A percentile compares a stretch with the other conserved stretches of the same genome.
phyloP scores from a whole-genome alignment of 2,797 vertebrate species.

The Australoheros facetus region DNA sequence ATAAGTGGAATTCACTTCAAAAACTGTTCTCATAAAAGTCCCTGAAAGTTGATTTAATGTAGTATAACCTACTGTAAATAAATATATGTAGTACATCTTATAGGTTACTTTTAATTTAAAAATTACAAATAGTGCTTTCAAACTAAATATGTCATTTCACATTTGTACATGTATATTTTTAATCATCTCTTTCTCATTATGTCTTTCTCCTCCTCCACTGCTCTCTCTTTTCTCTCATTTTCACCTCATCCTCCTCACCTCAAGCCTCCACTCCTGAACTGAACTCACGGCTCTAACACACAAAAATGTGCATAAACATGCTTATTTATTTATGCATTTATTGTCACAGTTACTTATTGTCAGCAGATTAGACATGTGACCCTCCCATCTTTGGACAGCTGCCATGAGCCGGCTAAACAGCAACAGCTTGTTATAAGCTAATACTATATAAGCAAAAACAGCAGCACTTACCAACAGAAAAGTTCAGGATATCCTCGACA shows the following conservation, averaged over 20 bases:
- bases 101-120: not conserved
- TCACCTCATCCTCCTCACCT: too few species aligned
- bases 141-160: too few species aligned
- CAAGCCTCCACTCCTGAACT: not conserved
- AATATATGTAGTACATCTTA: not conserved
- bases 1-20: constrained; percentile 11
- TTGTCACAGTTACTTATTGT: not conserved
- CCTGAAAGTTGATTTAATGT: not conserved
- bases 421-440: not conserved
- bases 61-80: not conserved
- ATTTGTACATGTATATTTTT: too few species aligned
- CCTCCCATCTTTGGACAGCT: not conserved
- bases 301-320: not conserved
- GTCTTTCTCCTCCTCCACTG: too few species aligned
- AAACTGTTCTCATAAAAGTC: constrained; percentile 14
- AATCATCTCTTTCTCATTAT: too few species aligned
- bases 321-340: not conserved
- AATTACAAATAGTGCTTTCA: too few species aligned
- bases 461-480: too few species aligned
- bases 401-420: not conserved
- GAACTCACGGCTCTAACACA: not conserved
- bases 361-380: not conserved
- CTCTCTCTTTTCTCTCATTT: too few species aligned
- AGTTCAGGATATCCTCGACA: too few species aligned
- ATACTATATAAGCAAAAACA: too few species aligned